Evolutionary conservation across 2,797 vertebrate species (phyloP), one percentile per base, ranked within the genome.

Genomic region (Enteromius fasciolatus): DNA sequence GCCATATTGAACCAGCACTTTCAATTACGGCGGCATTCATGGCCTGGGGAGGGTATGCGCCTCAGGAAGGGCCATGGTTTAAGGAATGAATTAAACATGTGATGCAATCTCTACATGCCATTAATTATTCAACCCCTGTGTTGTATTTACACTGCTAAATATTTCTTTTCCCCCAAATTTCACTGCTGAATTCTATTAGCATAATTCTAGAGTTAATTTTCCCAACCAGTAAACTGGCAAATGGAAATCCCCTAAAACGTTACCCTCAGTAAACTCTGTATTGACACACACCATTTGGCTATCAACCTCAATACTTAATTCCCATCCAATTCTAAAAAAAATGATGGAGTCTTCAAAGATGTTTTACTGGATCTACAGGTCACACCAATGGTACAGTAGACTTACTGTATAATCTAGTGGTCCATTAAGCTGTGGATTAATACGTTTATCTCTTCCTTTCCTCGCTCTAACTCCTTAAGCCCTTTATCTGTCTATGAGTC

Each of bases 121-220:
- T 92, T 84, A 86, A 91, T 90, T 88, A 91, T 92, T 92, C 33
- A 92, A 83, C 17, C 69, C 67, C 44, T 79, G 46, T 83, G 86
- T 88, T 88, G 76, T 89, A 85, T 92, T 93, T 90, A 89, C 88
- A 88, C 87, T 88, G 88, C 89, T 88, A 89, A 87, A 89, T 91
- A 87, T 89, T 86, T 86, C 78, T 86, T 86, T 81, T n/a, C 6
- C 72, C 59, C 17, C 48, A 86, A 75, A 89, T 83, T 81, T 44
- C 25, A 72, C 81, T 66, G 72, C 67, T 67, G 46, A 87, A 85
- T 86, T 18, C 4, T 68, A 83, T 91, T 88, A 88, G 54, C 83
- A 88, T 87, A 46, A 69, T 28, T 85, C 68, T 44, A 81, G 33
- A 18, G 54, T 46, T 78, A 46, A 66, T 54, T 70, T 61, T 69